phyloP scores from a whole-genome alignment of 30 jellyfish, hydroid and myxozoan species.

The Phacellophora camtschatica region DNA sequence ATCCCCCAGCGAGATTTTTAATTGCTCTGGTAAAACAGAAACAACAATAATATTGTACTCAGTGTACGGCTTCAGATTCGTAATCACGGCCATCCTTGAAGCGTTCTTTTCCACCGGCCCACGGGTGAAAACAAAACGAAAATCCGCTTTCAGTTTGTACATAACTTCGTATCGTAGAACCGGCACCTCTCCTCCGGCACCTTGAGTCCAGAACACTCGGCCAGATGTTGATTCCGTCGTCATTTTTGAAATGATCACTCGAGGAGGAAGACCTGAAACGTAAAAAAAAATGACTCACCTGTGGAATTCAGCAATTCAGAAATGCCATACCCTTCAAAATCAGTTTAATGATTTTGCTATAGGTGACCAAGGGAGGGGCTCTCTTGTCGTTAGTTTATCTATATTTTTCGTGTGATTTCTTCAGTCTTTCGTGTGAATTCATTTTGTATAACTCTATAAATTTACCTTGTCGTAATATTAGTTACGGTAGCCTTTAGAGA shows the following conservation, averaged over 20 bases:
- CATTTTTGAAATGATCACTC: conserved; percentile 30
- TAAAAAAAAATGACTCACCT: too few relatives aligned
- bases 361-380: too few relatives aligned
- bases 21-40: conserved; percentile 42
- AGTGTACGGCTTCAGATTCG: conserved; percentile 46
- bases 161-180: conserved; percentile 35
- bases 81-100: conserved; percentile 28
- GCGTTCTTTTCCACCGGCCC: conserved; percentile 41
- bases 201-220: conserved; percentile 33
- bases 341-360: too few relatives aligned
- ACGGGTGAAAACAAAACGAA: conserved; percentile 20
- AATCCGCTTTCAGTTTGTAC: conserved; percentile 35
- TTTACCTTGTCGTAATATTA: too few relatives aligned
- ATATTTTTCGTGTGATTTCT: too few relatives aligned
- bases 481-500: too few relatives aligned
- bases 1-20: conserved; percentile 9
- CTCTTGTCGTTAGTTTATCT: too few relatives aligned
- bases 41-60: conserved; percentile 42
- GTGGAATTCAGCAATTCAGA: too few relatives aligned
- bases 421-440: too few relatives aligned
- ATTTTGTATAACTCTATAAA: too few relatives aligned
- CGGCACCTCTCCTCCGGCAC: conserved; percentile 54
- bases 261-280: conserved; percentile 36
- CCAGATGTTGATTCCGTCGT: conserved; percentile 56
- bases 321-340: too few relatives aligned